These are phyloP conservation scores for Silurus aristotelis DNA, from an alignment of 2,797 vertebrate genomes.

Conservation along the genomic window DNA sequence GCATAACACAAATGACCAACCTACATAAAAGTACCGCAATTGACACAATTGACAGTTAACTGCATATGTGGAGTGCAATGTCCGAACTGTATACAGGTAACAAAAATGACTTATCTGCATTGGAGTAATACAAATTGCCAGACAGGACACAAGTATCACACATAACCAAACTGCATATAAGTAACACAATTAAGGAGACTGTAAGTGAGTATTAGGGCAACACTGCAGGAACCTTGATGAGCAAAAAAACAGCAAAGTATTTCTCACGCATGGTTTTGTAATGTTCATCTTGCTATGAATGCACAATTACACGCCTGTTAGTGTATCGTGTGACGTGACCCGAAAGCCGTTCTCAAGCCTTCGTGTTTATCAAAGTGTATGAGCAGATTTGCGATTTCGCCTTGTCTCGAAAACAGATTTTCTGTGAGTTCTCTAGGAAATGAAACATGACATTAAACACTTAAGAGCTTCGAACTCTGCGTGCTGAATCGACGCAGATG, in stretches of 20 bases:
- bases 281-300: background rate
- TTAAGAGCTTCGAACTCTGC: background rate
- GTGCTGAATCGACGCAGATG: slow-evolving; percentile 14
- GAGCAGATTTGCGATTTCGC: background rate
- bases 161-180: background rate
- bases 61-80: background rate
- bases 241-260: background rate
- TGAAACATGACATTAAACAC: slow-evolving; percentile 16
- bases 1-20: background rate
- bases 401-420: background rate
- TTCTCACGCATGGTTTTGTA: slow-evolving; percentile 12
- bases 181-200: background rate
- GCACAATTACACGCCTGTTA: background rate
- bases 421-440: background rate
- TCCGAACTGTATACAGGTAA: background rate
- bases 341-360: background rate
- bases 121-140: background rate
- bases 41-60: background rate
- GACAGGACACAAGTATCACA: background rate
- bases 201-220: too few species aligned
- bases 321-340: background rate
- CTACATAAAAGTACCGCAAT: background rate
- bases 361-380: background rate
- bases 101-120: background rate
- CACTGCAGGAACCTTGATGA: background rate